These are phyloP conservation scores for Diglossa cyanea DNA, from an alignment of 2,797 vertebrate species.

Conservation along the genomic window DNA sequence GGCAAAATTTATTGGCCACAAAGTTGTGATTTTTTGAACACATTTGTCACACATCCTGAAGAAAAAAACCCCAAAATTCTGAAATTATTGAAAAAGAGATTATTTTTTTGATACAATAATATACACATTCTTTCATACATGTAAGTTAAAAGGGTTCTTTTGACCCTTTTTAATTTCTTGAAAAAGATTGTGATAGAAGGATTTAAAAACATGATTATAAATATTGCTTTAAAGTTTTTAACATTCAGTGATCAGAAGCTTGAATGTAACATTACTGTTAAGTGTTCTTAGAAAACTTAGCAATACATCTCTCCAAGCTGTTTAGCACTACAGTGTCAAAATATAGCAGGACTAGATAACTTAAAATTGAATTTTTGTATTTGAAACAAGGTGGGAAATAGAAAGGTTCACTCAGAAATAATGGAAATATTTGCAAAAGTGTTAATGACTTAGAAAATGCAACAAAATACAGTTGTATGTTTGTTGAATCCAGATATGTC, in stretches of 20 bases:
- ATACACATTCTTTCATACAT: not conserved
- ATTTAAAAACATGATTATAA: not conserved
- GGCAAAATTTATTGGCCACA: not conserved
- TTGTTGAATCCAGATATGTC: not conserved
- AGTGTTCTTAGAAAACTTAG: not conserved
- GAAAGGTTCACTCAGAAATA: not conserved
- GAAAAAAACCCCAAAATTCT: not conserved
- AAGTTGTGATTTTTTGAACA: not conserved
- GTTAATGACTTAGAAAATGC: not conserved
- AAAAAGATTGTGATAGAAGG: not conserved
- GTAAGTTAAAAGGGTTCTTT: not conserved
- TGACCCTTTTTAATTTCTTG: not conserved
- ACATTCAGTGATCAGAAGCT: not conserved
- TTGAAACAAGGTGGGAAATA: not conserved
- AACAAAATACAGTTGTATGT: not conserved
- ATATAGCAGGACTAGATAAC: not conserved
- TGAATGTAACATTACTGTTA: not conserved
- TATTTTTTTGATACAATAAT: rapidly evolving
- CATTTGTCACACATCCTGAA: not conserved
- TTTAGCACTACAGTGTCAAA: not conserved
- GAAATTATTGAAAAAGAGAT: not conserved
- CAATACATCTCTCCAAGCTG: not conserved
- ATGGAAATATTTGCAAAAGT: not conserved
- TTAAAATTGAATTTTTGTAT: not conserved
- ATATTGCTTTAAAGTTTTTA: not conserved